These are phyloP conservation scores for Macroteleia sp. DNA, from an alignment of 2,888 invertebrate species.

Conservation along the genomic window DNA sequence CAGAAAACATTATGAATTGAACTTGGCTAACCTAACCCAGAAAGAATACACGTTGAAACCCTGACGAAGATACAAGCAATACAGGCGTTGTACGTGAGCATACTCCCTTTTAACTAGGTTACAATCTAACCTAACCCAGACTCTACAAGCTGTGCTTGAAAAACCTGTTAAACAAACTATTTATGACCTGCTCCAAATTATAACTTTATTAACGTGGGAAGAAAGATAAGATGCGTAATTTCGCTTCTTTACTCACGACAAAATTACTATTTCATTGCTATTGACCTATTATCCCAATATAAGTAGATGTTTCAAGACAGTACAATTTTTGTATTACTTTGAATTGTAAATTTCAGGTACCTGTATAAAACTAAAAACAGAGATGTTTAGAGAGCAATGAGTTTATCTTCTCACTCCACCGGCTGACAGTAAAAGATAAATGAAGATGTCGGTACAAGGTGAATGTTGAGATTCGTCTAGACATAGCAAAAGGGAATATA, in stretches of 20 bases:
- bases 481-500: conserved; percentile 15
- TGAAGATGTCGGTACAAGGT: conserved; percentile 41
- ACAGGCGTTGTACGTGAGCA: conserved; percentile 10
- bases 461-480: conserved; percentile 34
- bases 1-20: conserved; percentile 60
- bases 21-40: conserved; percentile 60
- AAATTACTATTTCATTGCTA: no score
- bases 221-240: background rate
- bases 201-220: conserved; percentile 48
- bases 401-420: conserved; percentile 10
- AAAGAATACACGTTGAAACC: conserved; percentile 40
- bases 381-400: conserved; percentile 15
- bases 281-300: no score
- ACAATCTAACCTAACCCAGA: conserved; percentile 53
- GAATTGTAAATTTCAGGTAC: no score
- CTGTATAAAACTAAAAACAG: conserved; percentile 18
- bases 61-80: conserved; percentile 21
- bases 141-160: conserved; percentile 30
- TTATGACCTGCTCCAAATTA: conserved; percentile 21
- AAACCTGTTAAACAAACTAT: conserved; percentile 53
- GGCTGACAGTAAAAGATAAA: conserved; percentile 35
- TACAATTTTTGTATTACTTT: no score
- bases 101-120: conserved; percentile 54
- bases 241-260: background rate
- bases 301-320: no score